Conservation (phyloP, 2,797 vertebrate species). For the Phaenicophaeus curvirostris region DNA sequence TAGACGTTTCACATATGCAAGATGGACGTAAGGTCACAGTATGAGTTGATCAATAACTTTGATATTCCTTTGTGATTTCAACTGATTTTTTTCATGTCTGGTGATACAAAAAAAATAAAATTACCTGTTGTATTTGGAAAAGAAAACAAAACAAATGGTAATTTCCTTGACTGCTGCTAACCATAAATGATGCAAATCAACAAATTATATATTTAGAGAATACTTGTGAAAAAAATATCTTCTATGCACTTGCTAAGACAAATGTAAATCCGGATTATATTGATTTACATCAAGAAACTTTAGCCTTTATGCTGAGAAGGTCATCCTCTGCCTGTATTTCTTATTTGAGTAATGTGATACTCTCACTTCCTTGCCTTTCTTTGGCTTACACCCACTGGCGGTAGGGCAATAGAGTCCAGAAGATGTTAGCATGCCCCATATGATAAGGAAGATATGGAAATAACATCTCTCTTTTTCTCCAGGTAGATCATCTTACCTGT, state of each 20-base stretch:
- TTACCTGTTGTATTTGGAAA: background rate
- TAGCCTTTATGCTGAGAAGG: background rate
- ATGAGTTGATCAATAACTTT: background rate
- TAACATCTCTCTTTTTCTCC: background rate
- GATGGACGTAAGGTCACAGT: background rate
- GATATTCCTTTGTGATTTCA: background rate
- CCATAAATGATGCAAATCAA: background rate
- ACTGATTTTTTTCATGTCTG: background rate
- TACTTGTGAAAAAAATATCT: background rate
- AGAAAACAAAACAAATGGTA: background rate
- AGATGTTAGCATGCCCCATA: background rate
- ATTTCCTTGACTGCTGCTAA: background rate
- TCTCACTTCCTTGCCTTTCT: background rate
- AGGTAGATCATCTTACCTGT: background rate
- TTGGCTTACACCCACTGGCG: background rate
- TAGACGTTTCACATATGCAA: background rate
- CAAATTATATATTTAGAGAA: background rate
- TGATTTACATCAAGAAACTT: background rate
- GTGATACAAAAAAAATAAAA: background rate
- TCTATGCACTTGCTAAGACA: background rate
- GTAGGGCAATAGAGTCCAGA: accelerated
- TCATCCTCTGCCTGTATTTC: background rate
- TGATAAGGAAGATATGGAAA: background rate
- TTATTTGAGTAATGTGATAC: background rate
- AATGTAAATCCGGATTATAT: background rate